A percentile compares a stretch with the other conserved stretches of the same genome.
phyloP scores from a whole-genome alignment of 2,888 invertebrate genomes.

The Smittia sp. region DNA sequence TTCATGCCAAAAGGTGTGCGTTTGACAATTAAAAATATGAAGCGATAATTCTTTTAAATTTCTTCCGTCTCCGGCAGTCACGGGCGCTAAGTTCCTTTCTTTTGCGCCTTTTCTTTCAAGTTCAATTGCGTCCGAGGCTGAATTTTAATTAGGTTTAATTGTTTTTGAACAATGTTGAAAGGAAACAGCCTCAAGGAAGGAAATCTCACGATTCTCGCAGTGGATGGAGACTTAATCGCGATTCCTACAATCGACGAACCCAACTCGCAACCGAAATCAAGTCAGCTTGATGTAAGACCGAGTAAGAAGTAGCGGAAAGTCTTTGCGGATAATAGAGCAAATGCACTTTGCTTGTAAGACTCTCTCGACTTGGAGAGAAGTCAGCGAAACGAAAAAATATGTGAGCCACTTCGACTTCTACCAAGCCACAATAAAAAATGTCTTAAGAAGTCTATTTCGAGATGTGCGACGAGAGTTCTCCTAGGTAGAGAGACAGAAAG shows the following conservation, averaged over 20 bases:
- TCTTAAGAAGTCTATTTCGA: constrained; percentile 38
- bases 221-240: too few relatives aligned
- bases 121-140: neutral
- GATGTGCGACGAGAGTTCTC: constrained; percentile 15
- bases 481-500: constrained; percentile 24
- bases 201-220: too few relatives aligned
- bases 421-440: constrained; percentile 38
- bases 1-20: constrained; percentile 38
- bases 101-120: neutral
- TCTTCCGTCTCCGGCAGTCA: constrained; percentile 16
- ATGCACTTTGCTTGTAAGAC: constrained; percentile 37
- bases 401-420: constrained; percentile 27
- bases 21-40: constrained; percentile 39
- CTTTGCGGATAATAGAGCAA: constrained; percentile 33
- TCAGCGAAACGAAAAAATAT: constrained; percentile 22
- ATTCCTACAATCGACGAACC: too few relatives aligned
- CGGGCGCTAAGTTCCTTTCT: neutral
- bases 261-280: too few relatives aligned
- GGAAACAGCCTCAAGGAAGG: neutral
- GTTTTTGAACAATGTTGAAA: neutral
- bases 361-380: constrained; percentile 13
- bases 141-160: constrained; percentile 19
- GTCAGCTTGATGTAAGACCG: neutral
- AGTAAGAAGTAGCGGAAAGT: neutral
- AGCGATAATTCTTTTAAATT: constrained; percentile 19